Conservation (phyloP, 2,113 vertebrate species). For the Pithys albifrons region DNA sequence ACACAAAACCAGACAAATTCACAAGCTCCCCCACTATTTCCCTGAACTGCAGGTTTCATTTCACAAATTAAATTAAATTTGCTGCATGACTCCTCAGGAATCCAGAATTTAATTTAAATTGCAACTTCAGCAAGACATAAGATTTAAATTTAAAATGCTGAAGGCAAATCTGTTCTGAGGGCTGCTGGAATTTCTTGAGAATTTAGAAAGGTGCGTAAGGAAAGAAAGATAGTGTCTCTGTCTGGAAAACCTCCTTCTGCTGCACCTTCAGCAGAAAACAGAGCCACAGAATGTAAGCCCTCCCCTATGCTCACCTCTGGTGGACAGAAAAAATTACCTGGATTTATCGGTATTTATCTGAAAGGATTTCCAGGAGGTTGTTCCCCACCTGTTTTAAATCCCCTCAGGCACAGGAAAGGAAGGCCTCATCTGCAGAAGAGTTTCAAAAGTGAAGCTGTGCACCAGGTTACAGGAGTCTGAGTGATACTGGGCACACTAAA, state of each 20-base stretch:
- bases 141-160: not conserved
- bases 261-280: not conserved
- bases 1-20: not conserved
- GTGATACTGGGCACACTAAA: not conserved
- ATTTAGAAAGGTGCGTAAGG: not conserved
- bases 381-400: not conserved
- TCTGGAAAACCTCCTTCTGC: not conserved
- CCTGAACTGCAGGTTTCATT: not conserved
- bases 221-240: not conserved
- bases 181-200: not conserved
- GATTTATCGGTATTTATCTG: not conserved
- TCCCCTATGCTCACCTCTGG: not conserved
- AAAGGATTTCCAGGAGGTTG: not conserved
- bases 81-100: not conserved
- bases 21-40: not conserved
- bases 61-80: not conserved
- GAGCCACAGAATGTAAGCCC: not conserved
- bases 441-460: not conserved
- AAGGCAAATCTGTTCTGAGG: not conserved
- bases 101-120: not conserved
- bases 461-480: not conserved
- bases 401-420: not conserved
- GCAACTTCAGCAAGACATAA: not conserved
- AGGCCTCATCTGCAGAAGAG: not conserved
- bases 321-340: not conserved